Percentiles rank a stretch among this genome's conserved stretches.
Evolutionary conservation across 2,888 invertebrate genomes (phyloP).

Genomic region (Drosophila dives): DNA sequence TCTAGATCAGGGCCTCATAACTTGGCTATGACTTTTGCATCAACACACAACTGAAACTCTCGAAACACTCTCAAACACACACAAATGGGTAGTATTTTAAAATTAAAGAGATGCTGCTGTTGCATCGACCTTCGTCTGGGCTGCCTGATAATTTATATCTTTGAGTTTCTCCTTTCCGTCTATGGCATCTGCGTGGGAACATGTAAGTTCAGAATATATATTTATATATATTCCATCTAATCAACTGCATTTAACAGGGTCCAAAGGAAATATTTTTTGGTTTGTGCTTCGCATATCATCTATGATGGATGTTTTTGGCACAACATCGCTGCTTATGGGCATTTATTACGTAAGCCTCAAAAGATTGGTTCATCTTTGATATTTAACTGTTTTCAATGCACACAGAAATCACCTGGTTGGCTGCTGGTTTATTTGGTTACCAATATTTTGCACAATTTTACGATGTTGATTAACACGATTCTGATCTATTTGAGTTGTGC

Average conservation of each 20-base stretch:
- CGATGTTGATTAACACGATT: neutral
- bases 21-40: slow-evolving; percentile 45
- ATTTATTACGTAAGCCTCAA: slow-evolving; percentile 27
- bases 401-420: slow-evolving; percentile 36
- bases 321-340: slow-evolving; percentile 39
- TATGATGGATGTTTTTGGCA: slow-evolving; percentile 44
- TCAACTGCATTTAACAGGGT: neutral
- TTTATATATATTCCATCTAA: neutral
- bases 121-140: slow-evolving; percentile 44
- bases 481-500: neutral
- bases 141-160: slow-evolving; percentile 30
- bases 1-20: slow-evolving; percentile 16
- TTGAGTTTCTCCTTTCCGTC: slow-evolving; percentile 21
- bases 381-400: neutral
- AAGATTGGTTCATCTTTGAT: neutral
- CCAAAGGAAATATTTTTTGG: neutral
- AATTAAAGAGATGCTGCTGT: slow-evolving; percentile 40
- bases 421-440: slow-evolving; percentile 28
- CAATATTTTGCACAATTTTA: slow-evolving; percentile 27
- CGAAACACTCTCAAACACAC: slow-evolving; percentile 1
- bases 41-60: slow-evolving; percentile 1
- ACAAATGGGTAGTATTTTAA: neutral
- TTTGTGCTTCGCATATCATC: slow-evolving; percentile 28
- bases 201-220: slow-evolving; percentile 33
- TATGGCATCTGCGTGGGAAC: slow-evolving; percentile 46